phyloP scores from a whole-genome alignment of 2,113 vertebrate genomes.

The Cyprinodon variegatus region DNA sequence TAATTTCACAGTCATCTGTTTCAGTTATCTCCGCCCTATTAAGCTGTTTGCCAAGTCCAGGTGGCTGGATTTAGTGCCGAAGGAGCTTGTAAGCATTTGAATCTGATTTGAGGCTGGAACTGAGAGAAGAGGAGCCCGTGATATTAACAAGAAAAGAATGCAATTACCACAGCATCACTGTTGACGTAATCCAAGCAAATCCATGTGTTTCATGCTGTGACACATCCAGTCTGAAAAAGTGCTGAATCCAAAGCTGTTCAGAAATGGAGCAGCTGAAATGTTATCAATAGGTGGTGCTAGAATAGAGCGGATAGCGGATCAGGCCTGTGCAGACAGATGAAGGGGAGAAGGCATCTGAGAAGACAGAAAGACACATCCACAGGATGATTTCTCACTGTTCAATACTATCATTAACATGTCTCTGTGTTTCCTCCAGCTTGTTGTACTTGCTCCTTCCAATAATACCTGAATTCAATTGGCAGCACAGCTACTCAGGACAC shows the following conservation, averaged over 20 bases:
- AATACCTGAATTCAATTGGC: constrained; percentile 39
- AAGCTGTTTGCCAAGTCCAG: constrained; percentile 45
- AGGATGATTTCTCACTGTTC: constrained; percentile 13
- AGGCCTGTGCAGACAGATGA: not conserved
- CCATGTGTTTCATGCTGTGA: not conserved
- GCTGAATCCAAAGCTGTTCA: not conserved
- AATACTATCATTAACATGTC: constrained; percentile 9
- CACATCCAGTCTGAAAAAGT: not conserved
- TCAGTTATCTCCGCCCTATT: constrained; percentile 33
- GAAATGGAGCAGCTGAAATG: constrained; percentile 19
- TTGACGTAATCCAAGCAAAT: not conserved
- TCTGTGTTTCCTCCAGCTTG: constrained; percentile 6
- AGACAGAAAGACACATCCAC: constrained; percentile 3
- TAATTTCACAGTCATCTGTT: constrained; percentile 49
- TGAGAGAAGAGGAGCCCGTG: not conserved
- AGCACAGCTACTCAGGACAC: constrained; percentile 7
- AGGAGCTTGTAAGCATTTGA: constrained; percentile 8
- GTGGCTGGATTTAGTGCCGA: constrained; percentile 25
- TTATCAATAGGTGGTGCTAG: constrained; percentile 80
- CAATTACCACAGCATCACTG: constrained; percentile 2
- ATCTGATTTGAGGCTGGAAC: constrained; percentile 33
- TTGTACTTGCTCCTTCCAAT: constrained; percentile 1
- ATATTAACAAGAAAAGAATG: constrained; percentile 7
- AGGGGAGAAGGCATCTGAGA: not conserved
- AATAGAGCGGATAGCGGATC: constrained; percentile 59